Evolutionary conservation across 2,113 vertebrate genomes (phyloP), one percentile per base, ranked within the genome.

Genomic region (Haemorhous mexicanus): DNA sequence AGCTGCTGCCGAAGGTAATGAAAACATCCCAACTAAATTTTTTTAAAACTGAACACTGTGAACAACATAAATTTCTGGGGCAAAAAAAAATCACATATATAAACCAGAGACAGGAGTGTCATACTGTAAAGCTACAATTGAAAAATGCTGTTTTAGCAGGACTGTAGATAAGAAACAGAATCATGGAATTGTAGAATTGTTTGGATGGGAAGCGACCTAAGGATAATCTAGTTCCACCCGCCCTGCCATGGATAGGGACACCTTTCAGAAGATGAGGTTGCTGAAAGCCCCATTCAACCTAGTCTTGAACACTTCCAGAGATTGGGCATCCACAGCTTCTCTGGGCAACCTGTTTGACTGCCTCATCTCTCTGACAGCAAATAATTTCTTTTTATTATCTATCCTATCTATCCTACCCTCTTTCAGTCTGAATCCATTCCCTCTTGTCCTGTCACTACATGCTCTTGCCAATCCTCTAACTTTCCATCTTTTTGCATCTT

Each of bases 261-360:
- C 13, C 23, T 67, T 52, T 52, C 33, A 59, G 24, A 59, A 59
- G 46, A 46, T 0, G 2, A 39, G 9, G 5, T 46, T 82, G 16
- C 46, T n/a, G 15, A n/a, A 19, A 74, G 8, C 19, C 13, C 22
- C 52, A 46, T 59, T 13, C 37, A 82, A 5, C 9, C 13, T n/a
- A 13, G 11, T 23, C 33, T 26, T 27, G 19, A 50, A 16, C 10
- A 28, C 8, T 52, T 75, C 28, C 11, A 39, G 16, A 50, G 23
- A 21, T 1, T 0, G 0, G 16, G 10, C 19, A 59, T 21, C 32
- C 33, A 28, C 68, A 67, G 3, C 23, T 39, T 74, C 19, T 33
- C 44, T 59, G 44, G 5, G 19, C 15, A 52, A 59, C 5, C 1
- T 24, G 5, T 39, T n/a, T 9, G 11, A 61, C 5, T n/a, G 33